Evolutionary conservation across 2,888 invertebrate species (phyloP), one percentile per base, ranked within the genome.

Genomic region (Chouioia cunea): DNA sequence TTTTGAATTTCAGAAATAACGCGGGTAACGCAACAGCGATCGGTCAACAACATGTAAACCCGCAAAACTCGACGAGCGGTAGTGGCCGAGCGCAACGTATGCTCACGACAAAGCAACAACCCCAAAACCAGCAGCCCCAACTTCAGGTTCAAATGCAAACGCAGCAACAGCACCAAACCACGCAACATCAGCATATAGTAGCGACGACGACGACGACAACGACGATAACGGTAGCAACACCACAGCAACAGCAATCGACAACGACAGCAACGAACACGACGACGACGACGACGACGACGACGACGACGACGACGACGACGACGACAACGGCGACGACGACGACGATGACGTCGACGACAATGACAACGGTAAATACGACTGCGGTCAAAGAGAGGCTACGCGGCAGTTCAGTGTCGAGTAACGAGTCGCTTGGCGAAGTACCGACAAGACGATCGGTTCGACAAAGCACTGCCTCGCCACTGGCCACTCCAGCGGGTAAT

Each of bases 401-500:
- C 18, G 84, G 83, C 72, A 83, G 80, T 75, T 81, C 83, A 22
- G 81, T 81, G 57, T 81, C 85, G 59, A 83, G 81, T 74, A 83
- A 82, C 71, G 85, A 85, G 73, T 82, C 85, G 8, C 75, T 81
- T 46, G 80, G 83, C 56, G 22, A 65, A 43, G 46, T 67, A 63
- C 57, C 69, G 62, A 85, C 85, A 47, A 81, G 85, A 67, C 80
- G 85, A 70, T 85, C 85, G 56, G 85, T 85, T 65, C 81, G 85
- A 66, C 85, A 85, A 72, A 85, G 83, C 74, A 78, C 85, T 47
- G 82, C 85, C 58, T 85, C 85, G 63, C 85, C 85, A 27, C 76
- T 85, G 58, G 85, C 84, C 64, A 82, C 85, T 63, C 85, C 85
- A 46, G 85, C 85, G 79, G 83, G 85, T 76, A 85, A 85, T 75